Base-by-base conservation (phyloP, 92 coral and sea anemone species). In the Chrysogorgia sp. region DNA sequence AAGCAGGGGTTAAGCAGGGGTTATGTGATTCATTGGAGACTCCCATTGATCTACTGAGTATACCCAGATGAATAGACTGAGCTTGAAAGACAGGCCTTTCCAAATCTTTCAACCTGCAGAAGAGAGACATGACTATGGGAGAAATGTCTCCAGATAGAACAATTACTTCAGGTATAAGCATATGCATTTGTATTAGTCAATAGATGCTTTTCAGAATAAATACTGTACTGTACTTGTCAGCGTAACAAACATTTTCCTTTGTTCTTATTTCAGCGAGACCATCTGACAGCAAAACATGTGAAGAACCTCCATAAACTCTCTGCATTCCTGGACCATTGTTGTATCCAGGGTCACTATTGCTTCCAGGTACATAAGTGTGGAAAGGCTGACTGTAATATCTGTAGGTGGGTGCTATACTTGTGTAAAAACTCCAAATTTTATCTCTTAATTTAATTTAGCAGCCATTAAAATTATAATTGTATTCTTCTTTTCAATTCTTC, bases 291-390 rank as follows among this genome's bases (percentile, higher is more conserved):
- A 19, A 67, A 67, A 47, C 33, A 67, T 67, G 75, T 67, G 29
- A 41, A 67, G 43, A 67, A 67, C 29, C 21, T 41, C 33, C 28
- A 41, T 7, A 41, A 67, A 35, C 50, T 67, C n/a, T 34, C 58
- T 41, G 50, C 17, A 37, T 67, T 67, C 34, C 58, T 67, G 10
- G 50, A 40, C 10, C 75, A 67, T 37, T 67, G 75, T 47, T 72
- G 79, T 30, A 55, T 47, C 53, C 63, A 78, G 32, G 83, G 75
- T 50, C 83, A 78, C 41, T 78, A 78, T 58, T 63, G 63, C 28
- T 78, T 78, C 35, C 52, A 64, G 35, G 56, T 78, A 22, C 34
- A 37, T 40, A 78, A 63, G 31, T 64, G 83, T 78, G 83, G 83
- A 41, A 78, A 29, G 34, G 59, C 72, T 10, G 50, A 40, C 35